Percentiles rank a stretch among this genome's conserved stretches.
Evolutionary conservation across 1,140 invertebrate species (phyloP).

Genomic region (Cotesia typhae): DNA sequence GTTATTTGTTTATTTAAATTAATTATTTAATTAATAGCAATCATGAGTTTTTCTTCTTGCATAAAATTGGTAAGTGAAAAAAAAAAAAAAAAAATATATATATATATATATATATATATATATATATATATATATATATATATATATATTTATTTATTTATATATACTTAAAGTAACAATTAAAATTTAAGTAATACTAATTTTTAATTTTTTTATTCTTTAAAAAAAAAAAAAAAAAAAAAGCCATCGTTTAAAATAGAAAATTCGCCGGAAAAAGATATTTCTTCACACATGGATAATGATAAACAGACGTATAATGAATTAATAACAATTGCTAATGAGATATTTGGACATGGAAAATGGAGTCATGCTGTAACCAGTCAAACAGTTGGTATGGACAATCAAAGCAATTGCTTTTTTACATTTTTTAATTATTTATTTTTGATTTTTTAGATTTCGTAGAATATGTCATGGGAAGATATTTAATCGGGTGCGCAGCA

Average conservation of each 20-base stretch:
- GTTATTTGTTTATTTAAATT: too few species aligned
- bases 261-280: conserved; percentile 10
- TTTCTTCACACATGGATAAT: background rate
- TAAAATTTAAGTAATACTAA: background rate
- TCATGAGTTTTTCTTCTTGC: conserved; percentile 29
- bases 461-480: conserved; percentile 44
- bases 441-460: conserved; percentile 44
- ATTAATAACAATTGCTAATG: conserved; percentile 48
- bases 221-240: background rate
- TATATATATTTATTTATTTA: background rate
- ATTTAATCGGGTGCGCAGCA: conserved; percentile 45
- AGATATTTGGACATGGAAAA: conserved; percentile 45
- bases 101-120: too few species aligned
- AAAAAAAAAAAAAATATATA: background rate
- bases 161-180: background rate
- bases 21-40: background rate
- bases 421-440: conserved; percentile 14
- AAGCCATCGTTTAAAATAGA: background rate
- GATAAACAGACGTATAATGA: conserved; percentile 28
- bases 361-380: conserved; percentile 52
- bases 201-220: background rate
- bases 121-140: too few species aligned
- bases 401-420: background rate
- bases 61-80: conserved; percentile 30
- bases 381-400: conserved; percentile 48